A percentile compares a stretch with the other conserved stretches of the same genome.
phyloP scores from a whole-genome alignment of 2,888 invertebrate species.

The Synanthedon tipuliformis region DNA sequence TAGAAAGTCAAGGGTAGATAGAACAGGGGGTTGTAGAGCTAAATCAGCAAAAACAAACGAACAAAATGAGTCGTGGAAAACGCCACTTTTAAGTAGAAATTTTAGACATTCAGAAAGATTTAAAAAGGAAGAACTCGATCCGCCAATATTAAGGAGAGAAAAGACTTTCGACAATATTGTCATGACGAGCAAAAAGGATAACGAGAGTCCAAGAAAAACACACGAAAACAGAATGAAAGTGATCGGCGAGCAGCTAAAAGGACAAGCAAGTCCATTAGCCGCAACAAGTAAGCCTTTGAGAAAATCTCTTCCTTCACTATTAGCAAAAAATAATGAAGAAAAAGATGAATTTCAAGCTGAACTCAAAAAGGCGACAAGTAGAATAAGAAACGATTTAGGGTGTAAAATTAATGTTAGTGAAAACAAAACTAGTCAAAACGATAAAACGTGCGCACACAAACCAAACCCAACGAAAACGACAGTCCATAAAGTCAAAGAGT shows the following conservation, averaged over 20 bases:
- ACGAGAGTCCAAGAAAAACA: constrained; percentile 40
- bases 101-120: constrained; percentile 65
- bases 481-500: constrained; percentile 60
- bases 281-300: constrained; percentile 51
- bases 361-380: constrained; percentile 64
- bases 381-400: constrained; percentile 60
- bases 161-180: constrained; percentile 63
- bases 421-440: constrained; percentile 61
- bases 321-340: constrained; percentile 61
- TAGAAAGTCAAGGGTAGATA: constrained; percentile 57
- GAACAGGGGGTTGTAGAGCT: constrained; percentile 58
- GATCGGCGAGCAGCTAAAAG: constrained; percentile 42
- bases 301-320: constrained; percentile 69
- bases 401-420: constrained; percentile 57
- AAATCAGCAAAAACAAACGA: constrained; percentile 57
- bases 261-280: constrained; percentile 36
- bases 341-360: constrained; percentile 68
- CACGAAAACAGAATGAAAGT: constrained; percentile 44
- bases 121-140: constrained; percentile 44
- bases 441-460: constrained; percentile 39
- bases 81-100: constrained; percentile 54
- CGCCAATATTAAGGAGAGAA: constrained; percentile 54
- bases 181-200: constrained; percentile 39
- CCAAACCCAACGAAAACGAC: constrained; percentile 57
- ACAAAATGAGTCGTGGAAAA: constrained; percentile 57